Percentiles rank a stretch among this genome's conserved stretches.
These are phyloP conservation scores for Ptilonorhynchus violaceus DNA, from an alignment of 2,113 vertebrate genomes.

Conservation along the genomic window DNA sequence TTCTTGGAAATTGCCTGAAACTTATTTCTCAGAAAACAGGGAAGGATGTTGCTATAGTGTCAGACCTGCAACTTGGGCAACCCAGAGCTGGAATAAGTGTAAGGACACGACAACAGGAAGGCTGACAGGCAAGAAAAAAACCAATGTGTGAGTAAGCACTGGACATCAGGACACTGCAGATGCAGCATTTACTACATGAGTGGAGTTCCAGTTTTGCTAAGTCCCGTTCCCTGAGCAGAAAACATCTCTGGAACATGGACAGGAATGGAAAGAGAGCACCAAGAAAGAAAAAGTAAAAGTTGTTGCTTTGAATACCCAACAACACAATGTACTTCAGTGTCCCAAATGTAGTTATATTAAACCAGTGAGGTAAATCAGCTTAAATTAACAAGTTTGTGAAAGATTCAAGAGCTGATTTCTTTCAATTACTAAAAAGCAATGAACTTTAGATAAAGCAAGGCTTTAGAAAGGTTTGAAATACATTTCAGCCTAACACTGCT, in stretches of 20 bases:
- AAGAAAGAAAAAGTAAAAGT: not conserved
- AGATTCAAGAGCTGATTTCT: not conserved
- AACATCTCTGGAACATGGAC: not conserved
- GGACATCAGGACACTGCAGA: not conserved
- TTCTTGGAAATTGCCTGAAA: not conserved
- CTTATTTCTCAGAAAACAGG: not conserved
- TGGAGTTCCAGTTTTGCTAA: not conserved
- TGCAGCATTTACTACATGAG: not conserved
- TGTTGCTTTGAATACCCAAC: not conserved
- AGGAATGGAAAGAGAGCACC: not conserved
- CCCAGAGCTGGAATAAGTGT: not conserved
- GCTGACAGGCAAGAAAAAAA: not conserved
- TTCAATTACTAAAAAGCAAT: not conserved
- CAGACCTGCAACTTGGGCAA: not conserved
- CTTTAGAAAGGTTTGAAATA: not conserved
- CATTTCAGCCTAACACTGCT: not conserved
- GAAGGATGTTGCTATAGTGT: not conserved
- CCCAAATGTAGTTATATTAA: not conserved
- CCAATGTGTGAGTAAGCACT: fast-evolving
- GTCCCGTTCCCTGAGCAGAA: not conserved
- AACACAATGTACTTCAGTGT: not conserved
- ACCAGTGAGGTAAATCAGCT: not conserved
- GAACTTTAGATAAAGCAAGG: not conserved
- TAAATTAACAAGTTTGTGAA: not conserved
- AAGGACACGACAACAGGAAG: not conserved